Evolutionary conservation across 2,797 vertebrate species (phyloP), one percentile per base, ranked within the genome.

Genomic region (Crypturellus tataupa): DNA sequence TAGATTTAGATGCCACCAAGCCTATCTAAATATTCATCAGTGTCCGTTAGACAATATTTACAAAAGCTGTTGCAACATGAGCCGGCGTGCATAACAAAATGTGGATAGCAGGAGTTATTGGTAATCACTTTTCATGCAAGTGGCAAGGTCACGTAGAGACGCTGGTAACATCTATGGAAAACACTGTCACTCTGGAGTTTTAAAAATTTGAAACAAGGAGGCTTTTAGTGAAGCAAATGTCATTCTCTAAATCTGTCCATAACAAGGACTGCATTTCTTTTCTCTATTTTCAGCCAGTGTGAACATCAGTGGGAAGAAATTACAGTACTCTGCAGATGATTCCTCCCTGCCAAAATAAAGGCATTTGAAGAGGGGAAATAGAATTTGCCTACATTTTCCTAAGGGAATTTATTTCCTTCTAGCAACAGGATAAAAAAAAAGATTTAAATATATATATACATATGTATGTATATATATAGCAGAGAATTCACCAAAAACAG

Each of bases 221-320:
- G 46, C 47, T 90, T 89, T 37, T 25, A 62, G 68, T 44, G 78
- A 89, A 87, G 79, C n/a, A 79, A 95, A 93, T 89, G 75, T 81
- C 80, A 91, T 55, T 42, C 46, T 40, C 80, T 85, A 69, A 94
- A 93, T 51, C 85, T 81, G 78, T 71, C 75, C 85, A 51, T 55
- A 87, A 72, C 77, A 90, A 76, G 90, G 67, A 63, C 62, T 94
- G 72, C 83, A 72, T 86, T 94, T 84, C 69, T 84, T 37, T 62
- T 93, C 60, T 71, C 11, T 73, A 68, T 88, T 88, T 94, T 85
- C 86, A 53, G 2, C 77, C 75, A 64, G 42, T 69, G 17, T 0
- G 29, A 88, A 91, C 95, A 91, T 93, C 76, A 94, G 89, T 93
- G 86, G 96, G 87, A 80, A 96, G 72, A 96, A 87, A 89, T 89